Base-by-base conservation (phyloP, 2,888 invertebrate species). In the Limnephilus rhombicus region DNA sequence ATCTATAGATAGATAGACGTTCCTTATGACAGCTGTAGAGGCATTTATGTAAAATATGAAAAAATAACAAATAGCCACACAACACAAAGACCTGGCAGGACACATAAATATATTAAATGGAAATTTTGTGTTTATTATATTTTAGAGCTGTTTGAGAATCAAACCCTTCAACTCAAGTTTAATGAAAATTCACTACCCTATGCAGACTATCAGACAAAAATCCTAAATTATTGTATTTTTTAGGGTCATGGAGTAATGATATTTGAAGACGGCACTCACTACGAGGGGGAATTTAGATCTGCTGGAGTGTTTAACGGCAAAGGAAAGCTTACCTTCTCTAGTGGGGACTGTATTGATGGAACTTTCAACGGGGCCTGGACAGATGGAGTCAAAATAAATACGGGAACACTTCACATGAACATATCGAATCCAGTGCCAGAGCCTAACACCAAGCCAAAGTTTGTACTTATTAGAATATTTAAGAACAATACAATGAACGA, bases 241-340 rank as follows among this genome's bases (percentile, higher is more conserved):
- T 7, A 98, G 98, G 98, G 98, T n/a, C 97, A 97, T 94, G 98
- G 98, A 4, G 96, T 99, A 13, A 98, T 98, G 96, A 97, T 99
- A 34, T 98, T 98, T 94, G 98, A 98, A 95, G 98, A 99, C 94
- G 98, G 98, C 49, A 98, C 98, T 4, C 98, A 98, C 95, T 99
- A 98, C 94, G 98, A 99, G 94, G 99, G 99, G 0, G 98, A 99
- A 94, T 98, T 99, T 94, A 97, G 97, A 93, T 97, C 98, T 0
- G 97, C 98, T 3, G 97, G 98, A 3, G 97, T 98, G 53, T 97
- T 98, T 93, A 97, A 96, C 93, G 99, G 99, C 0, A 98, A 98
- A 95, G 99, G 99, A 9, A 96, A 96, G 1, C 96, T 98, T 90
- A 98, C 97, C 0, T 97, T 98, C 95, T 97, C 98, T n/a, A 97